Percentiles rank a stretch among this genome's conserved stretches.
These are phyloP conservation scores for Muntiacus reevesi DNA, from an alignment of 2,113 vertebrate species.

Conservation along the genomic window DNA sequence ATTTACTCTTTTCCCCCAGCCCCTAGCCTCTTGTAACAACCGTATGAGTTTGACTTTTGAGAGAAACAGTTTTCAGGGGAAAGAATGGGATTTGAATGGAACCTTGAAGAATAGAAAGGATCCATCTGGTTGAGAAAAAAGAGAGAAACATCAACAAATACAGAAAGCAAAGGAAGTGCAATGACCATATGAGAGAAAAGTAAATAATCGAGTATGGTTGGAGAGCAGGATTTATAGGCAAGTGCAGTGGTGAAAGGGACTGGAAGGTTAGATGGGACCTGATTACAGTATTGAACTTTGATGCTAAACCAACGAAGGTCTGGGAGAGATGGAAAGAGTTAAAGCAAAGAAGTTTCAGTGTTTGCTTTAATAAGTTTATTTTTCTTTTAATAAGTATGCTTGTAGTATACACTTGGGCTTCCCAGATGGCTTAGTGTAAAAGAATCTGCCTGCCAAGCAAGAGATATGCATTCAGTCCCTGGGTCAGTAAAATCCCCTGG, in stretches of 20 bases:
- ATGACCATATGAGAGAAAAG: not conserved
- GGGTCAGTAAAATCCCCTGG: not conserved
- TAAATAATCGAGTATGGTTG: not conserved
- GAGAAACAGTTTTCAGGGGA: not conserved
- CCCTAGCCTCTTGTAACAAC: not conserved
- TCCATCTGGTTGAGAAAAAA: not conserved
- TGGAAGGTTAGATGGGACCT: not conserved
- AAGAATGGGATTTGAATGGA: not conserved
- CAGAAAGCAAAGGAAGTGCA: not conserved
- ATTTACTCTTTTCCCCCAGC: not conserved
- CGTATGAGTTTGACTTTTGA: not conserved
- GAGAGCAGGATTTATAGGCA: not conserved
- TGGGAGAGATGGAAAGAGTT: not conserved
- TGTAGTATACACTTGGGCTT: conserved; percentile 55
- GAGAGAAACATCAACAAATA: not conserved
- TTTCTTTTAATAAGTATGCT: conserved; percentile 78
- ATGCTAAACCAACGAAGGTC: not conserved
- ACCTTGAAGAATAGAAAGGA: not conserved
- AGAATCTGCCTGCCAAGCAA: not conserved
- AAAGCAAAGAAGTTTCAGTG: not conserved
- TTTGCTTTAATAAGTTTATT: conserved; percentile 75
- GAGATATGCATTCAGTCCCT: not conserved
- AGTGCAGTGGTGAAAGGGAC: not conserved
- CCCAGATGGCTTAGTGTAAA: not conserved
- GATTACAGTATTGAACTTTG: not conserved